A percentile compares a stretch with the other conserved stretches of the same genome.
Evolutionary conservation across 2,113 vertebrate species (phyloP).

Genomic region (Taxidea taxus): DNA sequence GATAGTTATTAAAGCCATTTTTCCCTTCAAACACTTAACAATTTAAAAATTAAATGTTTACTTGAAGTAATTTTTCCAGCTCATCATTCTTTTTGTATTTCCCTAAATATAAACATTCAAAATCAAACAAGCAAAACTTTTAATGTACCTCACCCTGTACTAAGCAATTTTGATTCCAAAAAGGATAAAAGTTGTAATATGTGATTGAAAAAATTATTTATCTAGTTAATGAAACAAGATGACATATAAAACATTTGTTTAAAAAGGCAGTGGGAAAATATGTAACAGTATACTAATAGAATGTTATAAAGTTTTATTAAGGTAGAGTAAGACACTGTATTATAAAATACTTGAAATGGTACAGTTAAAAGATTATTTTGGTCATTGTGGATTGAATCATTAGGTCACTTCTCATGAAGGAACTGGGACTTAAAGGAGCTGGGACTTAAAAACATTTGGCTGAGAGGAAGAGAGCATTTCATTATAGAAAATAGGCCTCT

Average conservation of each 20-base stretch:
- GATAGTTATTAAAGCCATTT: background rate
- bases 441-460: background rate
- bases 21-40: background rate
- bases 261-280: background rate
- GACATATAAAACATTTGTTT: background rate
- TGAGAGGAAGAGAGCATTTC: conserved; percentile 1
- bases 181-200: conserved; percentile 3
- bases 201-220: conserved; percentile 1
- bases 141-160: background rate
- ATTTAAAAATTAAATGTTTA: conserved; percentile 22
- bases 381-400: background rate
- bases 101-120: background rate
- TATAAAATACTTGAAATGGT: background rate
- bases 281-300: background rate
- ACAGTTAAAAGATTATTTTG: background rate
- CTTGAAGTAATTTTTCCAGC: background rate
- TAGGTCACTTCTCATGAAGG: background rate
- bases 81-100: background rate
- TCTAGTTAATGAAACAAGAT: background rate
- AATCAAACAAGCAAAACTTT: background rate
- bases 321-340: background rate
- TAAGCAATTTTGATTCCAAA: background rate
- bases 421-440: background rate
- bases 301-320: background rate
- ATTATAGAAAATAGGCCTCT: background rate